Conservation (phyloP, 2,888 invertebrate species). For the Zaprionus obscuricornis region DNA sequence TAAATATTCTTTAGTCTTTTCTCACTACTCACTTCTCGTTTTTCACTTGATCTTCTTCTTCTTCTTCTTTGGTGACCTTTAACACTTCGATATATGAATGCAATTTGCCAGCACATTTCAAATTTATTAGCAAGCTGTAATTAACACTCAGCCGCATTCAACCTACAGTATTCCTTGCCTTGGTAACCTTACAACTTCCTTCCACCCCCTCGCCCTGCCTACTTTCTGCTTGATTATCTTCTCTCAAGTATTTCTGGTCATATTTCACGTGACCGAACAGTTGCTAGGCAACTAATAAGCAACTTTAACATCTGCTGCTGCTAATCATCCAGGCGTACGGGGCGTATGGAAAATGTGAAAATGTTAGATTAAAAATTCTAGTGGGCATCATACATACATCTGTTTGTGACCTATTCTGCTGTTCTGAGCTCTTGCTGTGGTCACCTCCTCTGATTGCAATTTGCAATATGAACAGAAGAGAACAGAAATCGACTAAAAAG, state of each 20-base stretch:
- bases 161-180: no score
- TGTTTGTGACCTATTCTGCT: slow-evolving; percentile 4
- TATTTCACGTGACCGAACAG: slow-evolving; percentile 37
- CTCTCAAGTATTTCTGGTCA: background rate
- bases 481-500: slow-evolving; percentile 12
- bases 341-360: slow-evolving; percentile 24
- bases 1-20: no score
- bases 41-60: no score
- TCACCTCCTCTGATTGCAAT: slow-evolving; percentile 49
- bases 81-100: slow-evolving; percentile 1
- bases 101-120: slow-evolving; percentile 24
- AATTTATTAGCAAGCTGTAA: slow-evolving; percentile 36
- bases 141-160: slow-evolving; percentile 2
- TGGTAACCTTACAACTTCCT: background rate
- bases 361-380: slow-evolving; percentile 54
- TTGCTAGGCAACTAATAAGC: slow-evolving; percentile 35
- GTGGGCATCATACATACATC: slow-evolving; percentile 27
- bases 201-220: background rate
- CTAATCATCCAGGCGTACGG: background rate
- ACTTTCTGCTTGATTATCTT: background rate
- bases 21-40: no score
- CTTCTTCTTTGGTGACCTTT: no score
- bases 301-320: background rate
- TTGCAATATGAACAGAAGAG: slow-evolving; percentile 37
- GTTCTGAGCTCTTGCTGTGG: background rate